Percentiles rank a stretch among this genome's conserved stretches.
Conservation (phyloP, 2,888 invertebrate species). For the Lasius fuliginosus region DNA sequence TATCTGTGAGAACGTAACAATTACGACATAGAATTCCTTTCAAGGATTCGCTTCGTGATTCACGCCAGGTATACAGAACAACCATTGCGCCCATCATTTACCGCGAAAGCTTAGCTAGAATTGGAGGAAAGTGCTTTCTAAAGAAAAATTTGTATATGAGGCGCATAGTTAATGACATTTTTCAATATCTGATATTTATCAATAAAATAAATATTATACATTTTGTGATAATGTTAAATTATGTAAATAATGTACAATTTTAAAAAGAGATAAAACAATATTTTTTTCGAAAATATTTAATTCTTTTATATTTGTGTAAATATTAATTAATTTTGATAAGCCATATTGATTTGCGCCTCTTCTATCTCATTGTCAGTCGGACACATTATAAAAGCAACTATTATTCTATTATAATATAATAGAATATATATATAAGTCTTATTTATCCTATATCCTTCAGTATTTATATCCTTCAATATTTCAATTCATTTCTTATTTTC, state of each 20-base stretch:
- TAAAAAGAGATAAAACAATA: neutral
- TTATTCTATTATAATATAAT: neutral
- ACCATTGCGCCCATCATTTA: conserved; percentile 23
- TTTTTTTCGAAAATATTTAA: neutral
- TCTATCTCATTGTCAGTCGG: no score
- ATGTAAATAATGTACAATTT: neutral
- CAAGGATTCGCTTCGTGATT: conserved; percentile 50
- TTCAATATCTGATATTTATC: neutral
- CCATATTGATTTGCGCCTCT: neutral
- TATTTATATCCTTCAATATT: neutral
- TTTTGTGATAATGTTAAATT: neutral
- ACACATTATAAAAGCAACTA: neutral
- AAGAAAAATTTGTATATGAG: neutral
- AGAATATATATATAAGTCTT: neutral
- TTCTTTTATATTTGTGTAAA: neutral
- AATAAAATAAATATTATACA: neutral
- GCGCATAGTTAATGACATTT: conserved; percentile 11
- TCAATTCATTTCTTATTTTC: neutral
- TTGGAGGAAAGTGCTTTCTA: conserved; percentile 29
- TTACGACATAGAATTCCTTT: conserved; percentile 55
- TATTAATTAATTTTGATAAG: neutral
- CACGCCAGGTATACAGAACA: conserved; percentile 25
- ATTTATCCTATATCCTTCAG: neutral
- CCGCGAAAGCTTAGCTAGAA: conserved; percentile 45
- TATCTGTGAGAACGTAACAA: conserved; percentile 42